phyloP scores from a whole-genome alignment of 2,888 invertebrate species.

The Rapana venosa region DNA sequence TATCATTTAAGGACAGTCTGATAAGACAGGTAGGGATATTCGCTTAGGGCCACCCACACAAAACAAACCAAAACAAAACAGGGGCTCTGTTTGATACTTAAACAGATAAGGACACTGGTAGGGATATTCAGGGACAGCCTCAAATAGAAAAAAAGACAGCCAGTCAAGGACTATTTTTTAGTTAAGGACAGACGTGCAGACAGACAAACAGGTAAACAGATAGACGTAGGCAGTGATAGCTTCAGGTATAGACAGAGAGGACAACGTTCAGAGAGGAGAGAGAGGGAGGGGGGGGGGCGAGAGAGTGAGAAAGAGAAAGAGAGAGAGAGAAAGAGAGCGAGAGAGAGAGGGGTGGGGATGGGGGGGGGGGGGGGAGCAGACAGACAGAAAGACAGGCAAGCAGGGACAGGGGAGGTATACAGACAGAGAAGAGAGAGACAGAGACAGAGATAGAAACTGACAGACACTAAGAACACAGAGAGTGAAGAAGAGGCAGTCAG shows the following conservation, averaged over 20 bases:
- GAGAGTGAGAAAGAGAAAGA: not conserved
- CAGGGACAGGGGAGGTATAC: too few relatives aligned
- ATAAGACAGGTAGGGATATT: not conserved
- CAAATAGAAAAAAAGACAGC: too few relatives aligned
- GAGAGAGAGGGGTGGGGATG: not conserved
- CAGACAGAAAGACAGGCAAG: not conserved
- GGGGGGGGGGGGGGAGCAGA: not conserved
- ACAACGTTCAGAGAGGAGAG: not conserved
- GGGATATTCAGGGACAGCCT: not conserved
- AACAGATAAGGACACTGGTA: not conserved
- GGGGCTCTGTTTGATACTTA: not conserved
- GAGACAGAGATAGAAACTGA: not conserved
- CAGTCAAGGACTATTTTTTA: too few relatives aligned
- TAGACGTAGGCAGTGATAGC: not conserved
- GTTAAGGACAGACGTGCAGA: not conserved
- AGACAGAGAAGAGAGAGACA: not conserved
- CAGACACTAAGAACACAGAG: too few relatives aligned
- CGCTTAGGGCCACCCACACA: not conserved
- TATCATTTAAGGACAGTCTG: too few relatives aligned
- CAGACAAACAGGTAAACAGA: not conserved
- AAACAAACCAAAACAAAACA: too few relatives aligned
- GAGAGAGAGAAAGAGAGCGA: slow-evolving; percentile 21
- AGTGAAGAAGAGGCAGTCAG: too few relatives aligned
- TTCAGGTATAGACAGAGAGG: not conserved
- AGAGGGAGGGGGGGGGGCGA: not conserved